Evolutionary conservation across 2,888 invertebrate species (phyloP).

Genomic region (Nephrotoma appendiculata): DNA sequence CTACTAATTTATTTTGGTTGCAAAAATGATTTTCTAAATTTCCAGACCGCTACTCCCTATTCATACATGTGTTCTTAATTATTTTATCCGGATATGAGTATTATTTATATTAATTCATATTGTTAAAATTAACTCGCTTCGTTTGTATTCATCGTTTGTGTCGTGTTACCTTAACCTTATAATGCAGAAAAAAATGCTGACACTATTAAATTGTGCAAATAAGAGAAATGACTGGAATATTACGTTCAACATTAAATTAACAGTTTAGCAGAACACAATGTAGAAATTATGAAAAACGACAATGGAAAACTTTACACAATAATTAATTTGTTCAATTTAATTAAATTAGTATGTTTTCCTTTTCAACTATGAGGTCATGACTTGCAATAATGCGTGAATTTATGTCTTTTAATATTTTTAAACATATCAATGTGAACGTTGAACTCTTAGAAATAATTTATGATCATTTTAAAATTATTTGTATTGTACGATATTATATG

Average conservation of each 20-base stretch:
- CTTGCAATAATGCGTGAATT: not conserved
- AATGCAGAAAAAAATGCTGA: not conserved
- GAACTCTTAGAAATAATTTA: not conserved
- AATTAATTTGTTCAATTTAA: not conserved
- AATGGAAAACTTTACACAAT: not conserved
- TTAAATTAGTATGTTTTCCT: not conserved
- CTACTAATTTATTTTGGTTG: not conserved
- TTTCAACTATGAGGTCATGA: not conserved
- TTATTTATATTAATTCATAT: not conserved
- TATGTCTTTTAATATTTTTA: not conserved
- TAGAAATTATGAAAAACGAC: not conserved
- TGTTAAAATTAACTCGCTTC: not conserved
- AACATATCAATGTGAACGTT: not conserved
- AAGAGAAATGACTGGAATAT: not conserved
- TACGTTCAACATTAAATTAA: not conserved
- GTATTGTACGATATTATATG: not conserved
- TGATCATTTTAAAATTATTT: not conserved
- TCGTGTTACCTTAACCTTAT: not conserved
- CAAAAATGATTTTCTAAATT: not conserved
- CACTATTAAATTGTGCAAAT: not conserved
- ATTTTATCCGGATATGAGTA: not conserved
- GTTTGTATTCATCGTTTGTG: not conserved
- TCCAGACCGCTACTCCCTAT: not conserved
- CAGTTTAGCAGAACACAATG: not conserved
- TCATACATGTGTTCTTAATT: not conserved